Evolutionary conservation across 2,797 vertebrate species (phyloP).

Genomic region (Harpagifer antarcticus): DNA sequence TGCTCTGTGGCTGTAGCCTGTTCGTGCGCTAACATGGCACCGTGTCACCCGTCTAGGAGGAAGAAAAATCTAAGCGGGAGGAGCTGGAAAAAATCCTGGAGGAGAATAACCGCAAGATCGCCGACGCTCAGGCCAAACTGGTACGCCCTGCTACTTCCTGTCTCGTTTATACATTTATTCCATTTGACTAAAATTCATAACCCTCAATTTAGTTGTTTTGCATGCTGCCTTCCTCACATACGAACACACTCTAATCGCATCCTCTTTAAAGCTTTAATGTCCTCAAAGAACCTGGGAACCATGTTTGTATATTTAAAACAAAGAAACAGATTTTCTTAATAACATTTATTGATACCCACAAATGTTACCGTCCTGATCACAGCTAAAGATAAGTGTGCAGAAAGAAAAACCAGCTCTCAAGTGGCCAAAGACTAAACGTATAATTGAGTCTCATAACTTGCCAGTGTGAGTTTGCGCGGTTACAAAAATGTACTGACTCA

Average conservation of each 20-base stretch:
- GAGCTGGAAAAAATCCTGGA: conserved; percentile 98
- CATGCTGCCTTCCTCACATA: neutral
- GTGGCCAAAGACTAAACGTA: no score
- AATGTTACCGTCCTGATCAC: neutral
- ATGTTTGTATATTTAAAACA: neutral
- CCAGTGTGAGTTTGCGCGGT: no score
- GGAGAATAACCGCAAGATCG: conserved; percentile 99
- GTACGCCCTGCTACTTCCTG: conserved; percentile 78
- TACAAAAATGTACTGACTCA: no score
- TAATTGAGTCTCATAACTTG: no score
- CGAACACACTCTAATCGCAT: neutral
- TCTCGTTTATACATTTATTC: neutral
- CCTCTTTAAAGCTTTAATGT: neutral
- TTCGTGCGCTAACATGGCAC: conserved; percentile 90
- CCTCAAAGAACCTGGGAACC: neutral
- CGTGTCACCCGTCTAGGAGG: conserved; percentile 97
- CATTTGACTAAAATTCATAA: conserved; percentile 10
- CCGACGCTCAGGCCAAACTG: conserved; percentile 99
- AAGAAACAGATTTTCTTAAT: neutral
- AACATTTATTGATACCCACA: neutral
- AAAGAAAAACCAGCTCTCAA: neutral
- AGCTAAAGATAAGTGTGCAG: neutral
- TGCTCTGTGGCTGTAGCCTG: conserved; percentile 64
- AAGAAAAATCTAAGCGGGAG: conserved; percentile 99
- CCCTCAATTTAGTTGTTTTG: neutral